Conservation (phyloP, 2,797 vertebrate species). For the Siniperca undulata region DNA sequence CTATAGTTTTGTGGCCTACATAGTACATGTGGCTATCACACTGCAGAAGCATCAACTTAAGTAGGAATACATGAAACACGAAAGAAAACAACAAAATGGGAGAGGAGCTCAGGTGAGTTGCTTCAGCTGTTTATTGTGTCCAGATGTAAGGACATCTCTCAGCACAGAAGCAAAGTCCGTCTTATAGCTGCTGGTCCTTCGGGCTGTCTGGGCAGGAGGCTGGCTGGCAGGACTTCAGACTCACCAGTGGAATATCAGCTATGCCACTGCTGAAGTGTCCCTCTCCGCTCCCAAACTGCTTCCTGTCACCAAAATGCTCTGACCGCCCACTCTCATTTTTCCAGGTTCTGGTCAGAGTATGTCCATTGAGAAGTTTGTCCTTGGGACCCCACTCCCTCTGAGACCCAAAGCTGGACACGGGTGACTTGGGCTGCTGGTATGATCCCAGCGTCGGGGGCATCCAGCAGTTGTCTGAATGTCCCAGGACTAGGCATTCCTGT, state of each 20-base stretch:
- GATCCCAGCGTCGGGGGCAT: conserved; percentile 95
- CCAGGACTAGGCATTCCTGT: conserved; percentile 97
- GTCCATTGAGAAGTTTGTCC: conserved; percentile 99
- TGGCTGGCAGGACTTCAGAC: conserved; percentile 96
- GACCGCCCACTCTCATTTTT: conserved; percentile 93
- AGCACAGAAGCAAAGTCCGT: conserved; percentile 74
- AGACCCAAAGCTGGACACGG: conserved; percentile 92
- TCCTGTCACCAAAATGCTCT: conserved; percentile 96
- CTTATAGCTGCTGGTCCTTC: conserved; percentile 99
- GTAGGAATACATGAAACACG: conserved; percentile 63
- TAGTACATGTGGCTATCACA: conserved; percentile 91
- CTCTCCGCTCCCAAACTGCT: conserved; percentile 93
- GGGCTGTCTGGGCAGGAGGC: conserved; percentile 92
- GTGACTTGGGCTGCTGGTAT: conserved; percentile 96
- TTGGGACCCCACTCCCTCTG: conserved; percentile 97
- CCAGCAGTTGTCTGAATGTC: conserved; percentile 99
- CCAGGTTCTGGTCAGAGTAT: conserved; percentile 97
- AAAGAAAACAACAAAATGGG: conserved; percentile 57
- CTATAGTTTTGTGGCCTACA: conserved; percentile 92
- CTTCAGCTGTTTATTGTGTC: conserved; percentile 51
- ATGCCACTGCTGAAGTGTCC: conserved; percentile 93
- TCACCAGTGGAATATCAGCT: conserved; percentile 97
- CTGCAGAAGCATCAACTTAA: conserved; percentile 91
- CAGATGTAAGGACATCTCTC: conserved; percentile 50
- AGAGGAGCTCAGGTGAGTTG: conserved; percentile 57